phyloP scores from a whole-genome alignment of 2,797 vertebrate species.

The Melanotaenia boesemani region DNA sequence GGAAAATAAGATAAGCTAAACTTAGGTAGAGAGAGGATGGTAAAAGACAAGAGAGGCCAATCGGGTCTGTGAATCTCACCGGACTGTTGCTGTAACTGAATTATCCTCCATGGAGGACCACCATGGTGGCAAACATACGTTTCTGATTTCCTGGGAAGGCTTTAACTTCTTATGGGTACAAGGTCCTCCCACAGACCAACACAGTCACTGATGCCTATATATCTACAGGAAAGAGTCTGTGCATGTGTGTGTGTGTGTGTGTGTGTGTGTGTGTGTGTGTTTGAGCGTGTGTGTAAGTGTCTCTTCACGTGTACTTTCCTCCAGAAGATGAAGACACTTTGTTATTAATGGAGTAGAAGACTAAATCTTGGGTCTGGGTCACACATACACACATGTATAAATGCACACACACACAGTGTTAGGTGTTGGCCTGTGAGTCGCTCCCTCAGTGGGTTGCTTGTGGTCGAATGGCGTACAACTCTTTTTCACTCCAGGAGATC shows the following conservation, averaged over 20 bases:
- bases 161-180: slow-evolving; percentile 90
- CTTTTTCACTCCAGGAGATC: slow-evolving; percentile 76
- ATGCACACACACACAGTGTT: slow-evolving; percentile 2
- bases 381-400: slow-evolving; percentile 34
- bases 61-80: slow-evolving; percentile 32
- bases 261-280: slow-evolving; percentile 32
- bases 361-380: slow-evolving; percentile 64
- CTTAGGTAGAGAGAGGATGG: slow-evolving; percentile 15
- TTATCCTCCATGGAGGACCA: slow-evolving; percentile 87
- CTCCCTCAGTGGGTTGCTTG: slow-evolving; percentile 58
- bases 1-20: slow-evolving; percentile 6
- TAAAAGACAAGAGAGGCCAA: slow-evolving; percentile 39
- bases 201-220: slow-evolving; percentile 85
- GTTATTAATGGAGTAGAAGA: slow-evolving; percentile 72
- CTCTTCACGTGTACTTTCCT: slow-evolving; percentile 27
- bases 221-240: slow-evolving; percentile 74
- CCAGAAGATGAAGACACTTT: slow-evolving; percentile 67
- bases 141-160: slow-evolving; percentile 91
- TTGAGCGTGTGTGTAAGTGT: slow-evolving; percentile 25
- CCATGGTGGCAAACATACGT: slow-evolving; percentile 89
- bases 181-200: slow-evolving; percentile 86
- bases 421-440: slow-evolving; percentile 75
- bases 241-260: slow-evolving; percentile 29
- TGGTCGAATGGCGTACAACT: slow-evolving; percentile 65
- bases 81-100: slow-evolving; percentile 70